phyloP scores from a whole-genome alignment of 2,113 vertebrate species.

The Sterna hirundo region DNA sequence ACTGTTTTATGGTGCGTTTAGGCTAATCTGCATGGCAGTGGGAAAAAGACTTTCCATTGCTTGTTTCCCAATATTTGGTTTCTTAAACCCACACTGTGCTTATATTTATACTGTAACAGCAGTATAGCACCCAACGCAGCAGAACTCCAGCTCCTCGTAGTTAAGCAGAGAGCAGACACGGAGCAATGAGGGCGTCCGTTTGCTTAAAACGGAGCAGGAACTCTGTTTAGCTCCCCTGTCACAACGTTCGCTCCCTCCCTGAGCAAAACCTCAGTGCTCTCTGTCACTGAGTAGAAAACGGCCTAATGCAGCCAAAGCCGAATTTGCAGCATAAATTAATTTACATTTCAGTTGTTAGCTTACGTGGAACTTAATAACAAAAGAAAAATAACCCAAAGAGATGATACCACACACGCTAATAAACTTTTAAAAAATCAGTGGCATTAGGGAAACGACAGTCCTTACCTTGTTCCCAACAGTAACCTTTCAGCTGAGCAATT shows the following conservation, averaged over 20 bases:
- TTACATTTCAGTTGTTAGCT: background rate
- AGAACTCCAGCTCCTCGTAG: background rate
- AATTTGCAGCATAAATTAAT: background rate
- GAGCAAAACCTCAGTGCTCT: fast-evolving
- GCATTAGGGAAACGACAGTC: background rate
- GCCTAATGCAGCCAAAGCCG: background rate
- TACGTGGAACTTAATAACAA: background rate
- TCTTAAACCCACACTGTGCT: background rate
- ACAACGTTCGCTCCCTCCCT: background rate
- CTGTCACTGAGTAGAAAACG: background rate
- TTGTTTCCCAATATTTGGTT: background rate
- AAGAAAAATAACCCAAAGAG: background rate
- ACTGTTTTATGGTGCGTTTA: background rate
- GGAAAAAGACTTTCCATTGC: background rate
- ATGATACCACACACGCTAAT: background rate
- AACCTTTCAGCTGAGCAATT: background rate
- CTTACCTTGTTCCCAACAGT: background rate
- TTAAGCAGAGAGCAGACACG: fast-evolving
- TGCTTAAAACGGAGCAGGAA: background rate
- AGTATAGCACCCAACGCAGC: background rate
- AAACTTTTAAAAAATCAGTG: background rate
- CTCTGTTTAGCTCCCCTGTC: background rate
- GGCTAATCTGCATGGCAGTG: background rate
- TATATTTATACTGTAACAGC: fast-evolving
- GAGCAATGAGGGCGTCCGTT: background rate